These are phyloP conservation scores for Brachynemurus nebulosus DNA, from an alignment of 2,888 invertebrate genomes.

Conservation along the genomic window DNA sequence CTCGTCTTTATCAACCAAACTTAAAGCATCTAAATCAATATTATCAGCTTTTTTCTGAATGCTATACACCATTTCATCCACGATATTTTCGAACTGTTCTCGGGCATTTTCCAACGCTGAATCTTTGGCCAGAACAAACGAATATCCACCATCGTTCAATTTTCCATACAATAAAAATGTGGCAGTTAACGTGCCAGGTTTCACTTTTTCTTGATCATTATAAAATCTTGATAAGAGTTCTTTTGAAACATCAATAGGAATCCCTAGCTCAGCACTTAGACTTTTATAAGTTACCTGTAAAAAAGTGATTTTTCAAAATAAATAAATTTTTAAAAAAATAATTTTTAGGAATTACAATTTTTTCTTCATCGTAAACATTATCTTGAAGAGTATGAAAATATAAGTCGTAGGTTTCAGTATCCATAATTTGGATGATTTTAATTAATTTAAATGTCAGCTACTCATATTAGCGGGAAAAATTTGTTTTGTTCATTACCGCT, in stretches of 20 bases:
- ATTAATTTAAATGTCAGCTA: too few relatives aligned
- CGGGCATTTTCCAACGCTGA: not conserved
- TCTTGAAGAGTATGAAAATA: not conserved
- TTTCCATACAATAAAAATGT: not conserved
- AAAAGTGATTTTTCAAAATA: not conserved
- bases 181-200: not conserved
- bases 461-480: too few relatives aligned
- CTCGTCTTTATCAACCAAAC: not conserved
- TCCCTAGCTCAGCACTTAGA: not conserved
- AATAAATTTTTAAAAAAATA: not conserved
- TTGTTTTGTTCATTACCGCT: too few relatives aligned
- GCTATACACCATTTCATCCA: not conserved
- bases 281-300: not conserved
- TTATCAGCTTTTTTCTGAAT: not conserved
- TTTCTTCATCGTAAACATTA: not conserved
- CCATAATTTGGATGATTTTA: too few relatives aligned
- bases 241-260: not conserved
- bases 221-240: not conserved
- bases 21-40: not conserved
- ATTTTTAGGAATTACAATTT: conserved; percentile 2
- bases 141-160: not conserved
- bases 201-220: not conserved
- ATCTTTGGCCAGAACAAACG: not conserved
- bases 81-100: not conserved
- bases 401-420: too few relatives aligned